phyloP scores from a whole-genome alignment of 2,888 invertebrate genomes.

The Hirtodrosophila duncani region DNA sequence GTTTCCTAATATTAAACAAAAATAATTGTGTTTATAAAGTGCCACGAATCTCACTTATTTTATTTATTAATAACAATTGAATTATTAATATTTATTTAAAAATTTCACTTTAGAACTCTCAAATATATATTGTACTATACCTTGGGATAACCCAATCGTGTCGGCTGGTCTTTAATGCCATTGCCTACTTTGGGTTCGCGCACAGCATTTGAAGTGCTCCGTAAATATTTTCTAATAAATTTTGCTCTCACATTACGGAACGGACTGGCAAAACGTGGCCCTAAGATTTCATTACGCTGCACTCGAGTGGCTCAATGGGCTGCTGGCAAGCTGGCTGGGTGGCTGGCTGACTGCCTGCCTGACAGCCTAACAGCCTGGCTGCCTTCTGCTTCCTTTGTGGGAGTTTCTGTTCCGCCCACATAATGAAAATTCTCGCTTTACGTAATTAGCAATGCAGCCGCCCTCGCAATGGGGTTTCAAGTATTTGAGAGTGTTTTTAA shows the following conservation, averaged over 20 bases:
- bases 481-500: conserved; percentile 50
- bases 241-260: conserved; percentile 49
- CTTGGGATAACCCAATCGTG: too few relatives aligned
- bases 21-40: too few relatives aligned
- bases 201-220: conserved; percentile 60
- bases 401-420: too few relatives aligned
- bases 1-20: too few relatives aligned
- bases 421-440: conserved; percentile 49
- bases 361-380: background rate
- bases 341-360: too few relatives aligned
- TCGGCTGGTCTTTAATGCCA: conserved; percentile 42
- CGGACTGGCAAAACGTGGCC: conserved; percentile 11
- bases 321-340: too few relatives aligned
- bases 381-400: too few relatives aligned
- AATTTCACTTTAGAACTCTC: too few relatives aligned
- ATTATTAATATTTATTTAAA: too few relatives aligned
- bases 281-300: conserved; percentile 67
- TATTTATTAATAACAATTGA: too few relatives aligned
- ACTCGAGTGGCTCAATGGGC: conserved; percentile 50
- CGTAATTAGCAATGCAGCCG: conserved; percentile 63
- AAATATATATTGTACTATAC: too few relatives aligned
- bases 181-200: conserved; percentile 40
- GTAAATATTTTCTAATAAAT: conserved; percentile 75
- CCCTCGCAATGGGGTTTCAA: conserved; percentile 27
- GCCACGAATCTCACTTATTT: too few relatives aligned